A percentile compares a stretch with the other conserved stretches of the same genome.
Conservation (phyloP, 2,797 vertebrate genomes). For the Argya squamiceps region DNA sequence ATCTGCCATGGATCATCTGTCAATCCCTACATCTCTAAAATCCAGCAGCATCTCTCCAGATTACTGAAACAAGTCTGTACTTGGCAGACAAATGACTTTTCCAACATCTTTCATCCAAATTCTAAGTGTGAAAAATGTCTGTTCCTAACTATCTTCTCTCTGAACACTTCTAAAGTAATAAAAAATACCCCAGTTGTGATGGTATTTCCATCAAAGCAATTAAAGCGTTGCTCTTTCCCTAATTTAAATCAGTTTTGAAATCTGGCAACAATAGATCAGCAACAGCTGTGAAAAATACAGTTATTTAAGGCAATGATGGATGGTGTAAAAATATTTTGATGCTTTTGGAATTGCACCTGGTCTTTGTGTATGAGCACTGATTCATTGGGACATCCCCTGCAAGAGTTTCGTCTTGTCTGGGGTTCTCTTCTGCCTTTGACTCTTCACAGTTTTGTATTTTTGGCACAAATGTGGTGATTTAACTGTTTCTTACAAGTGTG, state of each 20-base stretch:
- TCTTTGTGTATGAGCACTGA: not conserved
- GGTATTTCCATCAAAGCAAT: not conserved
- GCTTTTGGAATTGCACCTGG: not conserved
- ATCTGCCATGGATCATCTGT: not conserved
- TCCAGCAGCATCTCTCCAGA: not conserved
- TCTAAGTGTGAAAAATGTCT: not conserved
- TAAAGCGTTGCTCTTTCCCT: not conserved
- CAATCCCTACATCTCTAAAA: not conserved
- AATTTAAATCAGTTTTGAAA: not conserved
- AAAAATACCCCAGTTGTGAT: fast-evolving
- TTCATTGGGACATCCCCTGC: not conserved
- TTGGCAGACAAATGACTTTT: not conserved
- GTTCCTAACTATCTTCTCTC: not conserved
- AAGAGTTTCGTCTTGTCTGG: not conserved
- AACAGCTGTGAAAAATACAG: not conserved
- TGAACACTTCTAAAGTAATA: not conserved
- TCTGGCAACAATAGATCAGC: not conserved
- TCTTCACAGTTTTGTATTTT: not conserved
- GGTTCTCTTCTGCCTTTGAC: not conserved
- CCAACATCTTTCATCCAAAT: not conserved
- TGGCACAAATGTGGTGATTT: not conserved
- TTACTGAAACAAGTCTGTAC: not conserved
- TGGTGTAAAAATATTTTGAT: not conserved
- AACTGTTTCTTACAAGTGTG: not conserved
- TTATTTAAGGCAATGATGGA: not conserved